These are phyloP conservation scores for Manis javanica DNA, from an alignment of 2,797 vertebrate genomes.

Conservation along the genomic window DNA sequence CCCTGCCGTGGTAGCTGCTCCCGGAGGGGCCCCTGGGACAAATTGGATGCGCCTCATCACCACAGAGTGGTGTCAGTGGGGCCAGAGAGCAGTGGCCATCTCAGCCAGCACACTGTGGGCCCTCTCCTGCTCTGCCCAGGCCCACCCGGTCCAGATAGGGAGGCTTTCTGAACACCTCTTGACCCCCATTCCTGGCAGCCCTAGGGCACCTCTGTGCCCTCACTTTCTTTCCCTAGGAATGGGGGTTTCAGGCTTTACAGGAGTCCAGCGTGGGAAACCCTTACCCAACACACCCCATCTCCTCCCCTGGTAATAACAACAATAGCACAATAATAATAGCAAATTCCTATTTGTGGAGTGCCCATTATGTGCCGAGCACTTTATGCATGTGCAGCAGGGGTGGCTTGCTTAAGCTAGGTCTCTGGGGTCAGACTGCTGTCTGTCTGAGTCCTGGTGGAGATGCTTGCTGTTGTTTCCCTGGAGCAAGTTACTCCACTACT, in stretches of 20 bases:
- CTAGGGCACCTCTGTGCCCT: neutral
- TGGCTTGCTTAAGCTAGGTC: neutral
- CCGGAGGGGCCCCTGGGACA: constrained; percentile 79
- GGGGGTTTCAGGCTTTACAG: neutral
- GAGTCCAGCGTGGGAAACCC: neutral
- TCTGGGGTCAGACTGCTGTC: neutral
- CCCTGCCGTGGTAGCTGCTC: constrained; percentile 78
- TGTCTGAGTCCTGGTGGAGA: neutral
- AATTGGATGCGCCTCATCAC: constrained; percentile 84
- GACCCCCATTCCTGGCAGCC: neutral
- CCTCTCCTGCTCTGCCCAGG: neutral
- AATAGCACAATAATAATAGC: neutral
- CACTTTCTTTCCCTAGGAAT: neutral
- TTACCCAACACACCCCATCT: fast-evolving
- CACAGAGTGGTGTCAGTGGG: constrained; percentile 66
- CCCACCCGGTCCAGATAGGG: no score
- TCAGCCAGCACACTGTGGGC: neutral
- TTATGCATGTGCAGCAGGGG: fast-evolving
- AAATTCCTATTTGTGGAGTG: neutral
- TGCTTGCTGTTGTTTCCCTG: neutral
- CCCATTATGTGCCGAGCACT: neutral
- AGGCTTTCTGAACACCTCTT: neutral
- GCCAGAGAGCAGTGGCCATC: constrained; percentile 9
- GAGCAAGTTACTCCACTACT: neutral
- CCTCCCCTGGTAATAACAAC: neutral